phyloP scores from a whole-genome alignment of 2,888 invertebrate species.

The Scaptomyza caliginosa region DNA sequence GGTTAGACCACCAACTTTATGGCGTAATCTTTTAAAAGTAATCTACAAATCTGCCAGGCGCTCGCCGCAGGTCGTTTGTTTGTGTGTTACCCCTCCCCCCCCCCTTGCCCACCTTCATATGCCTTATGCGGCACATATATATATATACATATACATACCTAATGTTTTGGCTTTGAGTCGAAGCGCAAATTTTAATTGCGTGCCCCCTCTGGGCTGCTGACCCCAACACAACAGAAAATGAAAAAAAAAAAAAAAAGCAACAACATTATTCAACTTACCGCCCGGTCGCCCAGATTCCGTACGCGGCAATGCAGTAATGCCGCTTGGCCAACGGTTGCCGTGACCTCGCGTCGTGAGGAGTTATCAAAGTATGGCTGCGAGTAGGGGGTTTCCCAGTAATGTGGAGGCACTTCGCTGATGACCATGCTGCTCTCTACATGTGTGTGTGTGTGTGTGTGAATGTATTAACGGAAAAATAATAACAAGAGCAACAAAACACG shows the following conservation, averaged over 20 bases:
- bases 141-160: conserved; percentile 38
- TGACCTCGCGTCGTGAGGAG: conserved; percentile 92
- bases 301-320: conserved; percentile 94
- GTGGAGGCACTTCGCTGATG: conserved; percentile 83
- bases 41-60: conserved; percentile 76
- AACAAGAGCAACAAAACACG: conserved; percentile 6
- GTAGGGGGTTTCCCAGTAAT: conserved; percentile 86
- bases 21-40: conserved; percentile 79
- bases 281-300: conserved; percentile 93
- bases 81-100: neutral
- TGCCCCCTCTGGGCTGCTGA: conserved; percentile 17
- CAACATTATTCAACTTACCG: conserved; percentile 87
- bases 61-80: conserved; percentile 76
- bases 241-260: neutral
- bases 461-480: conserved; percentile 17
- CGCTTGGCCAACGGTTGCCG: conserved; percentile 94
- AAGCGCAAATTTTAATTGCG: conserved; percentile 68
- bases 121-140: conserved; percentile 7
- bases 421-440: conserved; percentile 81
- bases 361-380: conserved; percentile 96
- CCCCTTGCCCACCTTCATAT: neutral
- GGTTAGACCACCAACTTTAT: conserved; percentile 74
- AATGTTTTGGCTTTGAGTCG: conserved; percentile 54
- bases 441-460: conserved; percentile 4
- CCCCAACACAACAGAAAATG: conserved; percentile 9